Percentiles rank a stretch among this genome's conserved stretches.
Conservation (phyloP, 1,140 invertebrate species). For the Platyscapa corneri region DNA sequence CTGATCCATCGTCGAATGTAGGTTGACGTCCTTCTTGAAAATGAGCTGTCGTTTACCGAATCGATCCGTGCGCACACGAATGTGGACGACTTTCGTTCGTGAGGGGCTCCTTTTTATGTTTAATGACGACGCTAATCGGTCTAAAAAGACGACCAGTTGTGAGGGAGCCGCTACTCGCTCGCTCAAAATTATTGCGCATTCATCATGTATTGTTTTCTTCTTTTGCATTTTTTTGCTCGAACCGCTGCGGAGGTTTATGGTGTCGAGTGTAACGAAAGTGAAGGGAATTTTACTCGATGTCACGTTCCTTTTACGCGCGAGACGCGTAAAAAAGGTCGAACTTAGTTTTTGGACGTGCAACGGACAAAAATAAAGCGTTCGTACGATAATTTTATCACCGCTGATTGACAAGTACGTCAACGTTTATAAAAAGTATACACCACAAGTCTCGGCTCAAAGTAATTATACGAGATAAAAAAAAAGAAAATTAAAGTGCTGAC, state of each 20-base stretch:
- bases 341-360: too few species aligned
- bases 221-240: too few species aligned
- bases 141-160: background rate
- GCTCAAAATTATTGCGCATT: background rate
- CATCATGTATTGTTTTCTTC: background rate
- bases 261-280: background rate
- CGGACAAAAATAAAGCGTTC: background rate
- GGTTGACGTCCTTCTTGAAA: slow-evolving; percentile 44
- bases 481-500: background rate
- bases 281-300: background rate
- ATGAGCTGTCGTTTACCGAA: slow-evolving; percentile 33
- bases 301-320: background rate
- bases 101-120: background rate
- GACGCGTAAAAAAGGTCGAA: too few species aligned
- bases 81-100: slow-evolving; percentile 21
- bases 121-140: background rate
- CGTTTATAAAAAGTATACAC: background rate
- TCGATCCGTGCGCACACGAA: background rate
- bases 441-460: background rate
- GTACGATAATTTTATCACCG: background rate
- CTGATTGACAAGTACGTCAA: background rate
- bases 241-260: too few species aligned
- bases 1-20: slow-evolving; percentile 3
- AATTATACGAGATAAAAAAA: background rate
- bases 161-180: background rate